Base-by-base conservation (phyloP, 2,113 vertebrate species). In the Elephantulus edwardii region DNA sequence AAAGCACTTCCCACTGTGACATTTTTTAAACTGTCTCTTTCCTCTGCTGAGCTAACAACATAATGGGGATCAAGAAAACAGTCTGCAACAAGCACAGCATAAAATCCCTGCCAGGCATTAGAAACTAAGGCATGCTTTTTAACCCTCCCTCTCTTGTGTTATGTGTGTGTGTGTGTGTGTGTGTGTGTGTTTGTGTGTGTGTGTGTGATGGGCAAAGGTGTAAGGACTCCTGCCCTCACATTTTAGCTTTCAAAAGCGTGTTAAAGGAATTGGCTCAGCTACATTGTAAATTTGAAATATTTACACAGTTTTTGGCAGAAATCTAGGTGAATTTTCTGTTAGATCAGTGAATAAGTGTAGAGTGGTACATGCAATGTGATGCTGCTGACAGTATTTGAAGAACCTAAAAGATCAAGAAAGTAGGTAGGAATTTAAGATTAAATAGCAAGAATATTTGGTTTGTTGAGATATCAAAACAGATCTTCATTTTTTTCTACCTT, bases 31-130 rank as follows among this genome's bases (percentile, higher is more conserved):
- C 84, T 85, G 77, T 95, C 92, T 96, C 76, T 97, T 98, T 92
- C 83, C 88, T 98, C 88, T 96, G 91, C 93, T 97, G 93, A 91
- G 92, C 95, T 97, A 97, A 96, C 94, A 96, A 93, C 94, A 95
- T 97, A 97, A 97, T 93, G 93, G 71, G 90, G 91, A 97, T 96
- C 94, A 97, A 89, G 85, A 97, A 97, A 97, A 96, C 83, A 72
- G 85, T 89, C 93, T 94, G 88, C 89, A 96, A 92, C 44, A 85
- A 35, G 88, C 66, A 50, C 64, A 80, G 94, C 92, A 76, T 97
- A 95, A 95, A 97, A 95, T 88, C 80, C 86, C 77, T 94, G 91
- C 87, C 92, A 96, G 91, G 96, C 91, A 62, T 38, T 96, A 86
- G 88, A 92, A 89, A 66, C 89, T 92, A 91, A 97, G 64, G 72